Conservation (phyloP, 2,888 invertebrate species). For the Noctua comes region DNA sequence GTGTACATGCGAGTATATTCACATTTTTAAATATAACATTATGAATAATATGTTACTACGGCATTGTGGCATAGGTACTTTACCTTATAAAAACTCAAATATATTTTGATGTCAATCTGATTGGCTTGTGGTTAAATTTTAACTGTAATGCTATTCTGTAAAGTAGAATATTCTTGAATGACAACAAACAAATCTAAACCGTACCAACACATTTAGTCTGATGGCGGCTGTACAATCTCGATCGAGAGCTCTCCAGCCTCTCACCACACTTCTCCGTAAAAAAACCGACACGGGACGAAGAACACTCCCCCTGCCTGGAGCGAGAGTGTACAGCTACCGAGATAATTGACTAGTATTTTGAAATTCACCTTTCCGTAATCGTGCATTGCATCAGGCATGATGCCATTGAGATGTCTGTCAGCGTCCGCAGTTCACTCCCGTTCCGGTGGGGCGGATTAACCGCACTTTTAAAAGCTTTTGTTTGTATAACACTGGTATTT, state of each 20-base stretch:
- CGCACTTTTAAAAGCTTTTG: too few relatives aligned
- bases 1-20: not conserved
- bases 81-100: conserved; percentile 1
- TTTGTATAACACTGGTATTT: too few relatives aligned
- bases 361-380: too few relatives aligned
- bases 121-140: not conserved
- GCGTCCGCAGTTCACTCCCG: not conserved
- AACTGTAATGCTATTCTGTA: conserved; percentile 28
- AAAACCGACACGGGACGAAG: not conserved
- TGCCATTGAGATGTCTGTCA: not conserved
- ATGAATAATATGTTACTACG: not conserved
- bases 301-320: too few relatives aligned
- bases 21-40: conserved; percentile 22
- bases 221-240: not conserved
- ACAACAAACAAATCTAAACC: not conserved
- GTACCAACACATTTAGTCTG: not conserved
- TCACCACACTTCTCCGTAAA: not conserved
- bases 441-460: not conserved
- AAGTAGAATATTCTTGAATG: not conserved
- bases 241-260: not conserved
- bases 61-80: not conserved
- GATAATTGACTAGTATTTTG: too few relatives aligned
- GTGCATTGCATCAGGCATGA: too few relatives aligned
- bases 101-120: conserved; percentile 3
- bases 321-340: too few relatives aligned